Evolutionary conservation across 2,888 invertebrate genomes (phyloP), one percentile per base, ranked within the genome.

Genomic region (Hemithea aestivaria): DNA sequence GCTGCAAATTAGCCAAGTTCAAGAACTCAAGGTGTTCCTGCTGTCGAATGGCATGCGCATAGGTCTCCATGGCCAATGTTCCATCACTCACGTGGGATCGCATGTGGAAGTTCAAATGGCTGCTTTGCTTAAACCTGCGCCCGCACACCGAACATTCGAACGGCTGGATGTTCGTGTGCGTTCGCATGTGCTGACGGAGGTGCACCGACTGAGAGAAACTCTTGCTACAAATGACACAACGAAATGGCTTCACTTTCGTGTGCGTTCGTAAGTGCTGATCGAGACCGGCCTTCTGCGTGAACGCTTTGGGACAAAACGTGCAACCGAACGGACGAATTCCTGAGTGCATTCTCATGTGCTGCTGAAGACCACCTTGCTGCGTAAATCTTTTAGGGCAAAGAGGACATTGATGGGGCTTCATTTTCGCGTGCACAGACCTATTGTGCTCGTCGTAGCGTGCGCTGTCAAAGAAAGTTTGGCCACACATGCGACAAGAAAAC

Each of bases 161-260:
- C 0, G 87, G 87, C 45, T 87, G 87, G 28, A 87, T 84, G 48
- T 85, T 87, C 0, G 87, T 87, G 47, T 88, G 87, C 0, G 85
- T 85, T 0, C 87, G 65, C 87, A 88, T 87, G 53, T 87, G 87
- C 51, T 88, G 87, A 1, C 79, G 64, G 21, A 88, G 62, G 41
- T 87, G 87, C 1, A 87, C 85, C 0, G 87, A 85, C 39, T 87
- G 87, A 0, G 87, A 85, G 50, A 88, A 88, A 28, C 78, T 73
- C 43, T 84, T 85, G 42, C 64, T 68, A 45, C 87, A 88, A 40
- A 88, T 73, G 0, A 87, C 77, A 49, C 87, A 88, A 40, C 73
- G 77, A 45, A 83, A 87, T 0, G 87, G 87, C 33, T 87, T 85
- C 12, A 84, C 70, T 58, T 87, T 85, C 0, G 85, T 85, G 35